These are phyloP conservation scores for Prunella fulvescens DNA, from an alignment of 2,113 vertebrate species.

Conservation along the genomic window DNA sequence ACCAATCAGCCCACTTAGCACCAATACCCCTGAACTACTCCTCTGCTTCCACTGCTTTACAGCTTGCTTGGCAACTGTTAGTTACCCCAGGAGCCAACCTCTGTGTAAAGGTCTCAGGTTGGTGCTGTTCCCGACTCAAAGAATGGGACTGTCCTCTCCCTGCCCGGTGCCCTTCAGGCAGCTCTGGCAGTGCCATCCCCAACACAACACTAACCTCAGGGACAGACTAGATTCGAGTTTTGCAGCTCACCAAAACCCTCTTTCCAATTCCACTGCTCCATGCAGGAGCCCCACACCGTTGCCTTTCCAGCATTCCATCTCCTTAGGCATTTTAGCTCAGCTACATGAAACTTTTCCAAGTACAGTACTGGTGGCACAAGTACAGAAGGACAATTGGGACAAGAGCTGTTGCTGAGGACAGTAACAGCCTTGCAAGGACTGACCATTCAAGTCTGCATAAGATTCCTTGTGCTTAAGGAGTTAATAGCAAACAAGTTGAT, in stretches of 20 bases:
- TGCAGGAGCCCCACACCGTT: fast-evolving
- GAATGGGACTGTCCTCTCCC: background rate
- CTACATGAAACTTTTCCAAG: background rate
- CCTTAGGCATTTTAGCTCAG: background rate
- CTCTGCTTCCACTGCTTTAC: background rate
- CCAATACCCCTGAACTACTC: background rate
- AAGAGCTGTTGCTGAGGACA: background rate
- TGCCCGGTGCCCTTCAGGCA: fast-evolving
- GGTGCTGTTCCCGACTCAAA: background rate
- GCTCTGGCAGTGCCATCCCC: background rate
- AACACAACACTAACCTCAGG: background rate
- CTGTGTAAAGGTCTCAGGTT: background rate
- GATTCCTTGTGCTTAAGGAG: background rate
- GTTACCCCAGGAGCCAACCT: background rate
- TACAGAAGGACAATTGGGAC: background rate
- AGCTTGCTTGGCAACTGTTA: background rate
- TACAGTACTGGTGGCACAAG: background rate
- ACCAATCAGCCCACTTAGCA: background rate
- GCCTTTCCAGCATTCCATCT: background rate
- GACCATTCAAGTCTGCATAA: background rate
- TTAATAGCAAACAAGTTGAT: background rate
- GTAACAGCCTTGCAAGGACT: background rate
- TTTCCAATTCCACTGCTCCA: background rate
- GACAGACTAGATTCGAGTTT: background rate
- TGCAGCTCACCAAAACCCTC: background rate